Evolutionary conservation across 2,113 vertebrate species (phyloP).

Genomic region (Rousettus leschenaultii): DNA sequence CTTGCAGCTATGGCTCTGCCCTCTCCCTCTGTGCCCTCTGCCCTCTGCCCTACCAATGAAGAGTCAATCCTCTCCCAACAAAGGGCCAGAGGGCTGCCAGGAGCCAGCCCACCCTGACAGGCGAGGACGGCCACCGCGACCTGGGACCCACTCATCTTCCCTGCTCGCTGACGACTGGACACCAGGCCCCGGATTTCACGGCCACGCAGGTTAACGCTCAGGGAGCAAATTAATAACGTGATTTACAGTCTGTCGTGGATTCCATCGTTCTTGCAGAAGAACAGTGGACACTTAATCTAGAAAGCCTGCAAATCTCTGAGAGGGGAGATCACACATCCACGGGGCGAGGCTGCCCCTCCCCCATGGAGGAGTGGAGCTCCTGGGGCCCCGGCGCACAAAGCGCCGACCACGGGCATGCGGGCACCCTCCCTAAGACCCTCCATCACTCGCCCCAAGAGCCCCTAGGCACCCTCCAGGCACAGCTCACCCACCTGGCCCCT

Average conservation of each 20-base stretch:
- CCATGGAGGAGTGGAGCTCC: background rate
- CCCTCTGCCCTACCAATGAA: slow-evolving; percentile 36
- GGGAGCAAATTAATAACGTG: slow-evolving; percentile 54
- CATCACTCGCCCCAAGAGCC: background rate
- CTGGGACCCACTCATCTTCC: background rate
- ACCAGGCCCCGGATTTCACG: background rate
- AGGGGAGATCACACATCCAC: slow-evolving; percentile 74
- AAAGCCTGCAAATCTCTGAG: slow-evolving; percentile 73
- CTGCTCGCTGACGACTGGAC: background rate
- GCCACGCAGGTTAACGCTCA: slow-evolving; percentile 21
- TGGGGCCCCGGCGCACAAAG: no score
- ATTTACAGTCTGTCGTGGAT: slow-evolving; percentile 49
- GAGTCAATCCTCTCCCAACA: background rate
- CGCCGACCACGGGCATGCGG: no score
- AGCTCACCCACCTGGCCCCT: background rate
- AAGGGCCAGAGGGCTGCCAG: slow-evolving; percentile 17
- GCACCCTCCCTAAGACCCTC: no score
- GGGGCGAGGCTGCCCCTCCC: slow-evolving; percentile 40
- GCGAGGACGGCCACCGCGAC: background rate
- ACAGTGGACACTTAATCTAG: slow-evolving; percentile 70
- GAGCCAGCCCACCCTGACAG: background rate
- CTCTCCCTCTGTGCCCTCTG: background rate
- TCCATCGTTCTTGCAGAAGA: slow-evolving; percentile 60
- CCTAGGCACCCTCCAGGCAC: background rate
- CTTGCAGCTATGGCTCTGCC: background rate